These are phyloP conservation scores for Pasiphila rectangulata DNA, from an alignment of 2,888 invertebrate genomes.

Conservation along the genomic window DNA sequence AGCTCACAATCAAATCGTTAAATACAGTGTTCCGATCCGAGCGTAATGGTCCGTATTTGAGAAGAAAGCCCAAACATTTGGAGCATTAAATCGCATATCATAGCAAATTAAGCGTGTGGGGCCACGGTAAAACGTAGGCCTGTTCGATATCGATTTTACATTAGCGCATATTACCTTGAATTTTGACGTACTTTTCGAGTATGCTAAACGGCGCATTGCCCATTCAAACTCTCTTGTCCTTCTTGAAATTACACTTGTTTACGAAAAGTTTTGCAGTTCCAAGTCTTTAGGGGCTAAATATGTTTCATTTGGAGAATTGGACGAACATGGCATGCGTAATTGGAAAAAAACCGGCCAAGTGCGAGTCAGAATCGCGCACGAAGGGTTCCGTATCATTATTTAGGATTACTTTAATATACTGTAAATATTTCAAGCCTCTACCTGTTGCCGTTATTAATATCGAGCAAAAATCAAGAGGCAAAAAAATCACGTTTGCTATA, in stretches of 20 bases:
- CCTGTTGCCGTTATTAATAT: too few relatives aligned
- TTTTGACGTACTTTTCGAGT: slow-evolving; percentile 36
- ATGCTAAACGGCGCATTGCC: slow-evolving; percentile 16
- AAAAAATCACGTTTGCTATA: too few relatives aligned
- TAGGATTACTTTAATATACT: too few relatives aligned
- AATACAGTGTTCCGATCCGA: slow-evolving; percentile 11
- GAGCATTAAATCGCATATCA: slow-evolving; percentile 45
- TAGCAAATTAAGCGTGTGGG: slow-evolving; percentile 52
- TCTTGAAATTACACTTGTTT: slow-evolving; percentile 1
- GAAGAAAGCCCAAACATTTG: slow-evolving; percentile 40
- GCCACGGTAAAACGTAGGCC: slow-evolving; percentile 38
- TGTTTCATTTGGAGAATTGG: slow-evolving; percentile 1
- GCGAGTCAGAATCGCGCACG: too few relatives aligned
- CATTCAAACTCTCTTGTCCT: slow-evolving; percentile 11
- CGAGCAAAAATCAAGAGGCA: too few relatives aligned
- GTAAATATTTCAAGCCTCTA: too few relatives aligned
- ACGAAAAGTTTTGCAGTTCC: not conserved
- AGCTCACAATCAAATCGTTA: slow-evolving; percentile 14
- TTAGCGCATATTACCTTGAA: slow-evolving; percentile 52
- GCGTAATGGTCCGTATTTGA: slow-evolving; percentile 26
- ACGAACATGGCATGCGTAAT: too few relatives aligned
- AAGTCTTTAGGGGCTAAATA: not conserved
- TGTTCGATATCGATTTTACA: slow-evolving; percentile 59
- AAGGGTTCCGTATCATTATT: too few relatives aligned
- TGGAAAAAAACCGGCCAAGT: too few relatives aligned